Evolutionary conservation across 2,797 vertebrate genomes (phyloP).

Genomic region (Champsocephalus esox): DNA sequence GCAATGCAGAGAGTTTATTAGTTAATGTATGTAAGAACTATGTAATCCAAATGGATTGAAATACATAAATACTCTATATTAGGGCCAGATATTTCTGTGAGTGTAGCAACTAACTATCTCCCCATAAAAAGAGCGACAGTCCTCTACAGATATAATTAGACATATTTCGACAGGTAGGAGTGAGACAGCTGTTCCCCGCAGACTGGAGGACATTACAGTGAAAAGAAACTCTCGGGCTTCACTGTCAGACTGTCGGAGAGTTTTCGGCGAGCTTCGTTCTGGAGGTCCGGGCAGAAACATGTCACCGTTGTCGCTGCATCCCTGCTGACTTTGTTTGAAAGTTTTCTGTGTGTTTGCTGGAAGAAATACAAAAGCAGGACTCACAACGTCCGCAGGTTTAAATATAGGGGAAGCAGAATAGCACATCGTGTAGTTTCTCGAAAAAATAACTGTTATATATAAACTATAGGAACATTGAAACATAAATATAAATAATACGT

Average conservation of each 20-base stretch:
- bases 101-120: neutral
- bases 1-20: too few relatives aligned
- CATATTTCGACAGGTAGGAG: slow-evolving; percentile 24
- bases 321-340: slow-evolving; percentile 17
- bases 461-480: neutral
- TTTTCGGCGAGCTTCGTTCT: neutral
- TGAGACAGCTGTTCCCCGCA: slow-evolving; percentile 1
- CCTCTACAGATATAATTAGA: slow-evolving; percentile 27
- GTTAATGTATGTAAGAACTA: too few relatives aligned
- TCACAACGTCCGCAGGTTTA: slow-evolving; percentile 7
- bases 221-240: slow-evolving; percentile 15
- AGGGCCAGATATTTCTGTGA: too few relatives aligned
- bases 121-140: slow-evolving; percentile 2
- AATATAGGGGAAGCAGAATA: neutral
- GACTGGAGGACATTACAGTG: slow-evolving; percentile 12
- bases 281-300: neutral
- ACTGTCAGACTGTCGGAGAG: slow-evolving; percentile 33
- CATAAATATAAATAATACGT: too few relatives aligned
- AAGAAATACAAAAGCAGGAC: slow-evolving; percentile 3
- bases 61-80: too few relatives aligned
- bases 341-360: neutral
- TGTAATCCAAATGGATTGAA: too few relatives aligned
- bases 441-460: too few relatives aligned
- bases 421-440: too few relatives aligned
- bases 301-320: slow-evolving; percentile 13